Evolutionary conservation across 2,888 invertebrate species (phyloP), one percentile per base, ranked within the genome.

Genomic region (Erebia ligea): DNA sequence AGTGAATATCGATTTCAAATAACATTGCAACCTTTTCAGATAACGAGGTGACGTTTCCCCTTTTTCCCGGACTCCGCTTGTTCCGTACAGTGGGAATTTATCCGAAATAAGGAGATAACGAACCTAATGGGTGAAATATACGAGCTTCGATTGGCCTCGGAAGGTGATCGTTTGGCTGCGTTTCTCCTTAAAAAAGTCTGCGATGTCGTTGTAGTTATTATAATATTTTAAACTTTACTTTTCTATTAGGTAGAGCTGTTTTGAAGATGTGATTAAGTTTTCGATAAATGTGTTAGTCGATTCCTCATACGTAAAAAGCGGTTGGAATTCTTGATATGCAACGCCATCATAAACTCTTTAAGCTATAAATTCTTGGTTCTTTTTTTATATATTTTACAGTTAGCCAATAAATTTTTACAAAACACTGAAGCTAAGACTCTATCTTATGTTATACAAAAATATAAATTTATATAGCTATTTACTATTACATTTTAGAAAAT

Each of bases 1-100:
- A 87, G 82, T 85, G 90, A 89, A 91, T 93, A 93, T 93, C 93
- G 93, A 93, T 93, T 93, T 92, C 93, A 91, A 91, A 93, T 93
- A 92, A 92, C 92, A 92, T 92, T 92, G 92, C 92, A 93, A 91
- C 93, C 91, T 93, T 93, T 91, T 89, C 87, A 88, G 89, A 92
- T 93, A 93, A 93, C 92, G 92, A 93, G 92, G 90, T 90, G 91
- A 90, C 91, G 86, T 89, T 91, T 90, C 91, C 88, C 91, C 91
- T 88, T 89, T 90, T 90, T 87, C 86, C 86, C 86, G 83, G 82
- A 77, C 82, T 87, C 87, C 86, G 83, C 83, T 68, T 69, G 81
- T 84, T 82, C 83, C 86, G 83, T 84, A 87, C 90, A 87, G 87
- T 85, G 86, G 82, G 87, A 91, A 91, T 92, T 91, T 92, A 92